Evolutionary conservation across 92 coral and sea anemone genomes (phyloP), one percentile per base, ranked within the genome.

Genomic region (Pocillopora grandis): DNA sequence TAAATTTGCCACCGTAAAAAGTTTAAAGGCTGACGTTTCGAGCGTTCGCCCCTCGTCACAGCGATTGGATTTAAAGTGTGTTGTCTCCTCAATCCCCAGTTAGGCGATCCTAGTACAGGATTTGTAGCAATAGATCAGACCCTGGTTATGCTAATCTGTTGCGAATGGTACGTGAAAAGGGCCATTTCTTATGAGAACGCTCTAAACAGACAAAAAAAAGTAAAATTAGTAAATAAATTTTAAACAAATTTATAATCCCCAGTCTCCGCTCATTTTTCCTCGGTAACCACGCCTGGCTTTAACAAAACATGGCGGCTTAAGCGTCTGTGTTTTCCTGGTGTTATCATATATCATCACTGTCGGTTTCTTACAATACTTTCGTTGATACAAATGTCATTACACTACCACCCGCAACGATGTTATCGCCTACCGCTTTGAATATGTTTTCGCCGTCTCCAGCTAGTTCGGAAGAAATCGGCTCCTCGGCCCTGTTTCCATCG

Each of bases 361-460:
- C 16, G 71, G 60, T 66, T 76, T 9, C 9, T 4, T 84, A 4
- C 27, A 49, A 35, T 57, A 58, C 61, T 55, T 37, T 56, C 20
- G 62, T 75, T 76, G 87, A 84, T 62, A 70, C 79, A 80, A 89
- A 87, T 69, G 80, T 74, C 86, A 77, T 64, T 18, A 13, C 10
- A 23, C 71, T 71, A 37, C 71, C 69, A 31, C 20, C 67, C 49
- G 71, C 77, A 17, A 90, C 63, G 33, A 79, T 88, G 66, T 62
- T 90, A 88, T 83, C 88, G 42, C 87, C 91, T 57, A 19, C 88
- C 37, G 86, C 83, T 35, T 36, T 90, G 65, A 86, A 81, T 58
- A 79, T 89, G 79, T 90, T 90, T 63, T 87, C 93, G 58, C 86
- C 89, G 37, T 72, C 89, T 21, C 60, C 89, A 19, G 90, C 81